Conservation (phyloP, 2,888 invertebrate species). For the Drosophila suboccidentalis region DNA sequence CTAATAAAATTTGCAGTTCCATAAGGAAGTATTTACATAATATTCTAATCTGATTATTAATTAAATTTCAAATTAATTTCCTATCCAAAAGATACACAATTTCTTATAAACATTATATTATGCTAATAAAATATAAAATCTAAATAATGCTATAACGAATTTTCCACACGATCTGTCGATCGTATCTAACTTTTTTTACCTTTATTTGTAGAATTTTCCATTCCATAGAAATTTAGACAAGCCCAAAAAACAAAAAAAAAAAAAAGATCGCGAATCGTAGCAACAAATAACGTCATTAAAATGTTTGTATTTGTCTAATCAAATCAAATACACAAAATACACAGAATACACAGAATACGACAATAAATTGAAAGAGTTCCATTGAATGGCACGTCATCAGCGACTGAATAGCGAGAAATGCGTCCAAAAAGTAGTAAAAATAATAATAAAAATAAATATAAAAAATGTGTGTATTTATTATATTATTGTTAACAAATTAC, state of each 20-base stretch:
- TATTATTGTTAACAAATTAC: conserved; percentile 50
- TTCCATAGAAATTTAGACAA: conserved; percentile 56
- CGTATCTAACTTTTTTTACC: conserved; percentile 1
- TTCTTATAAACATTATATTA: not conserved
- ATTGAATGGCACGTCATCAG: conserved; percentile 60
- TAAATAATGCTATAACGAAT: not conserved
- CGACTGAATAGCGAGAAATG: conserved; percentile 37
- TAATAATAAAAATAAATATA: too few species aligned
- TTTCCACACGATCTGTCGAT: conserved; percentile 4
- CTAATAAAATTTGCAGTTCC: too few species aligned
- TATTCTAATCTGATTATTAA: too few species aligned
- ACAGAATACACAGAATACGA: conserved; percentile 29
- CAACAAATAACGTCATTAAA: conserved; percentile 61
- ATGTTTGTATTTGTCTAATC: conserved; percentile 49
- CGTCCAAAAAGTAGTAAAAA: conserved; percentile 41
- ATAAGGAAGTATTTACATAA: too few species aligned
- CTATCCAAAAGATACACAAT: too few species aligned
- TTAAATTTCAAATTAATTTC: too few species aligned
- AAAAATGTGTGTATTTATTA: conserved; percentile 5
- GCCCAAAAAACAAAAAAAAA: conserved; percentile 62
- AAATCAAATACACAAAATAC: conserved; percentile 44
- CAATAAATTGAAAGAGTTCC: conserved; percentile 56
- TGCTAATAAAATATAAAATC: not conserved
- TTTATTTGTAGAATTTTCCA: conserved; percentile 58
- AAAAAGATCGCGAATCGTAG: too few species aligned